A percentile compares a stretch with the other conserved stretches of the same genome.
These are phyloP conservation scores for Pachypeltis micranthus DNA, from an alignment of 1,140 invertebrate species.

Conservation along the genomic window DNA sequence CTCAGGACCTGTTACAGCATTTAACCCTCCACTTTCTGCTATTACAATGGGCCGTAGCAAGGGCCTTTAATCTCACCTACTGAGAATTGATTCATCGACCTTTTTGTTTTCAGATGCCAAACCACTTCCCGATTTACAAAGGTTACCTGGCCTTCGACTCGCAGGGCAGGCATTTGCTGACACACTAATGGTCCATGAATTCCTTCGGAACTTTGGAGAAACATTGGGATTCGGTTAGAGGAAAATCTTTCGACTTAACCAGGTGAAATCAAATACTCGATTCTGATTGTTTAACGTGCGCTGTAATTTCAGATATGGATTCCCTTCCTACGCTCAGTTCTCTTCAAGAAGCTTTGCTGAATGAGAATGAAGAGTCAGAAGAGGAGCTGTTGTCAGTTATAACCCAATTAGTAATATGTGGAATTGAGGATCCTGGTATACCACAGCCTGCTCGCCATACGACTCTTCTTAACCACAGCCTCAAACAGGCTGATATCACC, in stretches of 20 bases:
- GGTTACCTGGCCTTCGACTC: conserved; percentile 69
- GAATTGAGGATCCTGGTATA: conserved; percentile 88
- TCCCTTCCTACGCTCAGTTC: conserved; percentile 73
- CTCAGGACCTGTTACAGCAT: no score
- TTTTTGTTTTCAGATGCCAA: conserved; percentile 44
- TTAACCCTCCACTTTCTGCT: no score
- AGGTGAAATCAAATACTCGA: no score
- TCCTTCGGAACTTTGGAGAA: conserved; percentile 88
- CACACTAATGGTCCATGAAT: conserved; percentile 86
- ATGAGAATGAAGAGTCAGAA: conserved; percentile 67
- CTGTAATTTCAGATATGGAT: conserved; percentile 80
- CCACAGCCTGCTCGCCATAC: conserved; percentile 76
- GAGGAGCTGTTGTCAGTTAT: conserved; percentile 78
- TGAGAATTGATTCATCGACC: no score
- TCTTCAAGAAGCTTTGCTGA: conserved; percentile 71
- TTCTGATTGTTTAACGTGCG: no score
- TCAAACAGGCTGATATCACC: conserved; percentile 83
- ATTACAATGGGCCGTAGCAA: no score
- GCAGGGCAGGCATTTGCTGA: conserved; percentile 81
- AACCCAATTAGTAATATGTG: conserved; percentile 79
- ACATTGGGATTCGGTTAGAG: conserved; percentile 77
- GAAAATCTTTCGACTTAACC: neutral
- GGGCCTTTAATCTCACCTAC: no score
- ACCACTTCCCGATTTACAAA: conserved; percentile 57
- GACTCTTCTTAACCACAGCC: conserved; percentile 76